phyloP scores from a whole-genome alignment of 2,797 vertebrate genomes.

The Molossus molossus region DNA sequence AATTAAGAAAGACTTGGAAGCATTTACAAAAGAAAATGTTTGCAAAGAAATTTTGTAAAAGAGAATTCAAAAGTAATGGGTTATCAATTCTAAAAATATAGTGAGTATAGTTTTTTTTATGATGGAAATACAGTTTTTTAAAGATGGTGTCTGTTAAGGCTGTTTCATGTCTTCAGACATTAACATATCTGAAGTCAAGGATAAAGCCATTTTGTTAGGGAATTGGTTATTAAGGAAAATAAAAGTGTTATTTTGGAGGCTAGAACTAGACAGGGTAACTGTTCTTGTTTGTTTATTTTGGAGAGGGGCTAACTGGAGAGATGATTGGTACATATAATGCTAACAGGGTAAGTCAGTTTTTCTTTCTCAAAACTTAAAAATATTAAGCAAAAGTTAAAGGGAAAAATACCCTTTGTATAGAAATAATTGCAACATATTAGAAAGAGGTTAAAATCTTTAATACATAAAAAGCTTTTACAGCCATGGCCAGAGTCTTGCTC shows the following conservation, averaged over 20 bases:
- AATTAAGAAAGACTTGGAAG: not conserved
- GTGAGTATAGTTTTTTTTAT: not conserved
- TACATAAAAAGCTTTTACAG: not conserved
- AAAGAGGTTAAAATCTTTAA: not conserved
- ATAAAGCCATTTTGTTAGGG: not conserved
- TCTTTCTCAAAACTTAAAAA: slow-evolving; percentile 11
- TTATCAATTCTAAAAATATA: not conserved
- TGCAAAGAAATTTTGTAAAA: not conserved
- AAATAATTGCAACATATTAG: not conserved
- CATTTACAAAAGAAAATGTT: not conserved
- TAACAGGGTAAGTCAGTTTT: not conserved
- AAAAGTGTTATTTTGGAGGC: slow-evolving; percentile 1
- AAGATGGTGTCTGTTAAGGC: not conserved
- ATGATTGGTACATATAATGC: not conserved
- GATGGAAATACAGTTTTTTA: not conserved
- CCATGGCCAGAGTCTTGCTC: no score
- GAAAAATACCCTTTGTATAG: not conserved
- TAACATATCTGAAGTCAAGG: not conserved
- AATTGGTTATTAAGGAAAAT: not conserved
- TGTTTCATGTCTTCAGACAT: not conserved
- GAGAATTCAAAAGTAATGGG: not conserved
- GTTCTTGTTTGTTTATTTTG: not conserved
- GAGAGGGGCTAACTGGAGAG: not conserved
- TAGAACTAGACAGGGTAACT: not conserved
- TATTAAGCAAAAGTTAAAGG: not conserved